phyloP scores from a whole-genome alignment of 2,797 vertebrate genomes.

The Propithecus deckenii region DNA sequence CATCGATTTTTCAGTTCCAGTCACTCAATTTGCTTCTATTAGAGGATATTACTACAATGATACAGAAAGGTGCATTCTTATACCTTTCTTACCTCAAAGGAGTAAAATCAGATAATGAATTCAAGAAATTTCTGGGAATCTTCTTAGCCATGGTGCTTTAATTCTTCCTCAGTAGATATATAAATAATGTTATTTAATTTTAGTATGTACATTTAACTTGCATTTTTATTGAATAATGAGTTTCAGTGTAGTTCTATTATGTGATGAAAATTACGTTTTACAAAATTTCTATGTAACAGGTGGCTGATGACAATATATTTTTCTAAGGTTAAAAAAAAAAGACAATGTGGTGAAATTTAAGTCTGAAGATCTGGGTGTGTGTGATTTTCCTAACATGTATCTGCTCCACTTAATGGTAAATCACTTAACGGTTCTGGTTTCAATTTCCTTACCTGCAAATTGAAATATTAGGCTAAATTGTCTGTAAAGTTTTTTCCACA shows the following conservation, averaged over 20 bases:
- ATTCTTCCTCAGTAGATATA: neutral
- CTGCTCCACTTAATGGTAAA: neutral
- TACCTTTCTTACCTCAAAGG: neutral
- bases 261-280: neutral
- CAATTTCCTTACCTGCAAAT: neutral
- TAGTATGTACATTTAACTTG: neutral
- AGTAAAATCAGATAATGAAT: neutral
- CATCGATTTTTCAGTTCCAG: neutral
- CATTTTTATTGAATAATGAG: neutral
- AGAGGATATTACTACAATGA: neutral
- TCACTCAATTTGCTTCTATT: neutral
- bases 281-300: neutral
- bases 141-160: neutral
- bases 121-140: neutral
- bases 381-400: neutral
- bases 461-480: neutral
- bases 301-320: neutral
- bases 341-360: neutral
- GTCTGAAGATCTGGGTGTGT: neutral
- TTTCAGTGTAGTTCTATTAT: neutral
- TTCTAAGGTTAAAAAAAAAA: neutral
- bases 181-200: neutral
- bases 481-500: neutral
- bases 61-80: neutral
- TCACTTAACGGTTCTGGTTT: neutral